phyloP scores from a whole-genome alignment of 2,113 vertebrate species.

The Coptodon rendalli region DNA sequence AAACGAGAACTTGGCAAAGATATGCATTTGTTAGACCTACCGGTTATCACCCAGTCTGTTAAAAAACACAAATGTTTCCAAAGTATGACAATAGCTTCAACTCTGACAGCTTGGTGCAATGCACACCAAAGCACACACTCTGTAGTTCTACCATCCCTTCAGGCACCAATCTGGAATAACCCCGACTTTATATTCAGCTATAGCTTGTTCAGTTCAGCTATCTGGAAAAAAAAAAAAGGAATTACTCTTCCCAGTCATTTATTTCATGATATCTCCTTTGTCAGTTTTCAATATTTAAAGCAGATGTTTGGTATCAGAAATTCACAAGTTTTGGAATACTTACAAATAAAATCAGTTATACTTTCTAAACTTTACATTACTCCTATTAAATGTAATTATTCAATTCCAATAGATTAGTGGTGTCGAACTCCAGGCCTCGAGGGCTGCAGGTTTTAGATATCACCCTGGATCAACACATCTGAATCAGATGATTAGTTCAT shows the following conservation, averaged over 20 bases:
- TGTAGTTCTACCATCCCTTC: background rate
- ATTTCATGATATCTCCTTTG: background rate
- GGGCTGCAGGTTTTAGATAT: background rate
- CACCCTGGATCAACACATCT: background rate
- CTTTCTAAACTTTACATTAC: background rate
- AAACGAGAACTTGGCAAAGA: background rate
- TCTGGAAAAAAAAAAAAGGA: background rate
- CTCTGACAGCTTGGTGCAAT: background rate
- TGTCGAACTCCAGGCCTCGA: accelerated
- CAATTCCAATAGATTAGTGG: background rate
- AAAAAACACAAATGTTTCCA: background rate
- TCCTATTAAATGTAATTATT: background rate
- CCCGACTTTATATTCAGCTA: background rate
- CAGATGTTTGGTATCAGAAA: too few species aligned
- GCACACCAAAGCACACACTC: background rate
- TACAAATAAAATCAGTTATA: background rate
- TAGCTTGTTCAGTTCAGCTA: background rate
- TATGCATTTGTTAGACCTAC: background rate
- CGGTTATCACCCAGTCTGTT: background rate
- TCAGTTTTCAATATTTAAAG: background rate
- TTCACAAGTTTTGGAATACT: too few species aligned
- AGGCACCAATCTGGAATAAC: background rate
- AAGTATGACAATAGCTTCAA: background rate
- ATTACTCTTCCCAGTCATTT: background rate
- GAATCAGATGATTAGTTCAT: background rate